Evolutionary conservation across 2,113 vertebrate genomes (phyloP).

Genomic region (Heterotilapia buettikoferi): DNA sequence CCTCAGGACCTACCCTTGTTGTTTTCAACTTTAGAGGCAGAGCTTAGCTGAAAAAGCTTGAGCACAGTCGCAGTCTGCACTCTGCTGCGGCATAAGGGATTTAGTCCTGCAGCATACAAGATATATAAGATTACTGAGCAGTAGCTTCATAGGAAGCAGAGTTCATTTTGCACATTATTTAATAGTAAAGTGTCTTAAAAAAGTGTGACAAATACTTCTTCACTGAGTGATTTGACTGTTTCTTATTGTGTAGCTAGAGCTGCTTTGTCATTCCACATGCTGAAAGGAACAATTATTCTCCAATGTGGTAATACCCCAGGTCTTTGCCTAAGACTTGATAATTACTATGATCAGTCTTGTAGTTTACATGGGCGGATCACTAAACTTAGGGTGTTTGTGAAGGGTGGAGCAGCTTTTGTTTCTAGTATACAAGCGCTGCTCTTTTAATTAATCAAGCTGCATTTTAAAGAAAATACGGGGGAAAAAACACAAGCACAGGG

Average conservation of each 20-base stretch:
- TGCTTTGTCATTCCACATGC: not conserved
- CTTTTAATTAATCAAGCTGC: not conserved
- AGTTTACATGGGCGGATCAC: not conserved
- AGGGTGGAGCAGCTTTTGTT: not conserved
- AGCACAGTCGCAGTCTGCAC: slow-evolving; percentile 1
- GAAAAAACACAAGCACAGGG: slow-evolving; percentile 61
- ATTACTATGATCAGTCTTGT: not conserved
- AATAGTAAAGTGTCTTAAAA: not conserved
- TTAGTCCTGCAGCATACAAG: not conserved
- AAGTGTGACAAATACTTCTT: not conserved
- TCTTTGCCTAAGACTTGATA: not conserved
- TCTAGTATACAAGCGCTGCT: not conserved
- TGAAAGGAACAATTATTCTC: not conserved
- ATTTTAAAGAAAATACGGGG: slow-evolving; percentile 33
- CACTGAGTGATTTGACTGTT: not conserved
- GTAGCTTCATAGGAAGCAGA: not conserved
- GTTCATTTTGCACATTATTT: not conserved
- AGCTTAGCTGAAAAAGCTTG: not conserved
- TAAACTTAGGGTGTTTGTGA: not conserved
- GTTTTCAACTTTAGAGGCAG: slow-evolving; percentile 55
- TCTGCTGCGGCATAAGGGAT: not conserved
- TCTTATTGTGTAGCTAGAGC: not conserved
- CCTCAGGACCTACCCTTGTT: slow-evolving; percentile 69
- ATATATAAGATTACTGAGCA: not conserved
- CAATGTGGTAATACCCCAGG: not conserved